phyloP scores from a whole-genome alignment of 2,888 invertebrate genomes.

The Amphimallon solstitiale region DNA sequence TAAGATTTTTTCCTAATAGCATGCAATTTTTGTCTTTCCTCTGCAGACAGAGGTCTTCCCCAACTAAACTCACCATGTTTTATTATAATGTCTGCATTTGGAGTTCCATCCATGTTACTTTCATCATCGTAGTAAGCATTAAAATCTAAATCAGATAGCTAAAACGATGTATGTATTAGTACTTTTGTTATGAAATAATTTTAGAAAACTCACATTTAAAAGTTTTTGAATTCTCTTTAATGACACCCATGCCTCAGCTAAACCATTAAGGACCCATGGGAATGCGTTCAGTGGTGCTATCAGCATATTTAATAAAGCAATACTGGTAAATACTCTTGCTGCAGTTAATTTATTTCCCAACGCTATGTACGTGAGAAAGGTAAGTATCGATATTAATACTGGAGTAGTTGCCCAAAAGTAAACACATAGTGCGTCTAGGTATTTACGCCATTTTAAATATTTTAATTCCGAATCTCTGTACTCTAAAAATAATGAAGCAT shows the following conservation, averaged over 20 bases:
- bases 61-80: conserved; percentile 72
- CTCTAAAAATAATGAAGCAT: conserved; percentile 63
- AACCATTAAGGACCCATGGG: conserved; percentile 97
- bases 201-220: conserved; percentile 71
- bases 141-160: conserved; percentile 73
- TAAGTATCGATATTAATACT: conserved; percentile 85
- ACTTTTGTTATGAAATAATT: background rate
- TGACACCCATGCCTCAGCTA: conserved; percentile 96
- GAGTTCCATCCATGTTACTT: conserved; percentile 60
- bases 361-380: conserved; percentile 82
- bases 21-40: conserved; percentile 56
- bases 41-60: conserved; percentile 63
- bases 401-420: conserved; percentile 99
- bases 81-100: conserved; percentile 68
- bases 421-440: conserved; percentile 96
- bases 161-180: conserved; percentile 47
- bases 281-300: conserved; percentile 96
- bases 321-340: conserved; percentile 91
- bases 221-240: conserved; percentile 86
- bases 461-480: conserved; percentile 77
- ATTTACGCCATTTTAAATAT: conserved; percentile 87
- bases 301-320: conserved; percentile 95
- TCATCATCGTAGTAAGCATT: conserved; percentile 71
- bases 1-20: conserved; percentile 54
- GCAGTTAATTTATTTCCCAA: conserved; percentile 84